Percentiles rank a stretch among this genome's conserved stretches.
Evolutionary conservation across 2,113 vertebrate genomes (phyloP).

Genomic region (Parotia lawesii): DNA sequence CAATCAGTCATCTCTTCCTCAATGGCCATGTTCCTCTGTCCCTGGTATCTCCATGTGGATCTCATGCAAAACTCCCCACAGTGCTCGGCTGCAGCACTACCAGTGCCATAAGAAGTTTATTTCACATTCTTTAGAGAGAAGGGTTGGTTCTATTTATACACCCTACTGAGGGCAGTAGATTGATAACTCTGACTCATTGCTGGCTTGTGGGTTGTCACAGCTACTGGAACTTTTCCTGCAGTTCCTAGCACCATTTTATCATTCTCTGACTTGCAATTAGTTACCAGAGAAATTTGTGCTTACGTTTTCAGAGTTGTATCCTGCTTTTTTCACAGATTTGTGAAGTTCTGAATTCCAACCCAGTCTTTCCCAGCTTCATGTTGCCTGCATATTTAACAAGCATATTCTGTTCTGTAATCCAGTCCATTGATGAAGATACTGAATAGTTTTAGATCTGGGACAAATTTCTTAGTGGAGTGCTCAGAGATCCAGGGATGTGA

Average conservation of each 20-base stretch:
- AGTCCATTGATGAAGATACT: background rate
- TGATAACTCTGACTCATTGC: conserved; percentile 20
- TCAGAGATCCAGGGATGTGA: background rate
- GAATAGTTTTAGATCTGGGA: background rate
- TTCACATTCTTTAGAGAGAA: background rate
- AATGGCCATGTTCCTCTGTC: background rate
- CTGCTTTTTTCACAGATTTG: background rate
- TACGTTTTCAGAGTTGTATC: background rate
- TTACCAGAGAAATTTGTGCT: background rate
- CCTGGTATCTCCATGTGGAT: background rate
- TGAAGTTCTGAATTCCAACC: background rate
- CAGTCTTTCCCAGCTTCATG: background rate
- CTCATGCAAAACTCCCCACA: background rate
- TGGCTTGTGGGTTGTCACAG: conserved; percentile 24
- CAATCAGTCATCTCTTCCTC: background rate
- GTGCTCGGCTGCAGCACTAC: background rate
- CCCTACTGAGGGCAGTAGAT: background rate
- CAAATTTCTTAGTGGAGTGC: background rate
- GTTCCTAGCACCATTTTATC: background rate
- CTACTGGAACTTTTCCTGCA: conserved; percentile 6
- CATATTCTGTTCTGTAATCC: background rate
- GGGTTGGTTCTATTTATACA: conserved; percentile 21
- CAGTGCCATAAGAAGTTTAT: background rate
- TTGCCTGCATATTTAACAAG: background rate
- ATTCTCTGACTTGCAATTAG: background rate